phyloP scores from a whole-genome alignment of 2,113 vertebrate species.

The Pardalotus punctatus region DNA sequence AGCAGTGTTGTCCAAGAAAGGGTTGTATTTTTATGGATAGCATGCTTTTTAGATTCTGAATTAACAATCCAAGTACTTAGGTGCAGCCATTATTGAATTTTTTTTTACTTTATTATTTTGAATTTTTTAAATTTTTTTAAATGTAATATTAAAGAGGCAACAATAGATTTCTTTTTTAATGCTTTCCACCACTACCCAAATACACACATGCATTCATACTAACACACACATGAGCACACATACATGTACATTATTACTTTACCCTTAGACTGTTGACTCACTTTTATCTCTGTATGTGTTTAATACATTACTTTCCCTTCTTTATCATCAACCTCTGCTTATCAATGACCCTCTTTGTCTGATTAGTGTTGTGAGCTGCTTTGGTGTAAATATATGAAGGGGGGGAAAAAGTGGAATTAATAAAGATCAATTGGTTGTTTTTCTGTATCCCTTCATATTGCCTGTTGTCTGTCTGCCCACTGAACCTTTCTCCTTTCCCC shows the following conservation, averaged over 20 bases:
- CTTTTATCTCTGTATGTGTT: neutral
- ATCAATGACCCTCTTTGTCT: neutral
- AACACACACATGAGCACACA: neutral
- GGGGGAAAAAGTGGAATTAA: accelerated
- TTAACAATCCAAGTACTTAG: neutral
- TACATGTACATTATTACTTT: neutral
- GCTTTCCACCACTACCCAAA: neutral
- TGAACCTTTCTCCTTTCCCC: neutral
- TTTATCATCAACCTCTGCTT: neutral
- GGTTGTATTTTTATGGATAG: neutral
- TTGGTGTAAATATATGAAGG: neutral
- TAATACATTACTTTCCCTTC: neutral
- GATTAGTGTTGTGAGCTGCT: neutral
- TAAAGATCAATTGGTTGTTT: neutral
- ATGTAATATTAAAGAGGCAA: neutral
- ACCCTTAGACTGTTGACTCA: neutral
- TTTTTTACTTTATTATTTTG: too few relatives aligned
- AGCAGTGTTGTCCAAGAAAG: neutral
- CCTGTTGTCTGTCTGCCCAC: neutral
- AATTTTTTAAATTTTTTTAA: too few relatives aligned
- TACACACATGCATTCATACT: accelerated
- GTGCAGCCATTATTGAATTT: neutral
- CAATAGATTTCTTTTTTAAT: neutral
- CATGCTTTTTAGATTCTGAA: neutral
- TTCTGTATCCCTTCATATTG: neutral